Conservation (phyloP, 2,113 vertebrate species). For the Actenoides lindsayi region DNA sequence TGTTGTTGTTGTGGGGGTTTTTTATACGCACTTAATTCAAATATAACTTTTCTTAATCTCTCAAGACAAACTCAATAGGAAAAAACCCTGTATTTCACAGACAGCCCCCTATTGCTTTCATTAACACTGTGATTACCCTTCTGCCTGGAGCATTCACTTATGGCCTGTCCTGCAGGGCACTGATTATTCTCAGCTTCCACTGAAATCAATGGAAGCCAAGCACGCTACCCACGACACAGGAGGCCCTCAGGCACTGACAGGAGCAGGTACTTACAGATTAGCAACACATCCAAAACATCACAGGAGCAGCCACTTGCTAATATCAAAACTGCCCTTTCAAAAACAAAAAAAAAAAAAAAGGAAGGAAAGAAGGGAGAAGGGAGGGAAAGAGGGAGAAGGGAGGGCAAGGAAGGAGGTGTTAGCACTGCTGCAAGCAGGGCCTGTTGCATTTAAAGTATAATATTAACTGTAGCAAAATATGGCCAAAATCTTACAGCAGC, state of each 20-base stretch:
- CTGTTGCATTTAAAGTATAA: neutral
- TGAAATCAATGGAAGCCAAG: slow-evolving; percentile 7
- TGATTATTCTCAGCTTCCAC: slow-evolving; percentile 26
- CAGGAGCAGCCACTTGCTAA: slow-evolving; percentile 34
- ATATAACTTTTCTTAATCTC: neutral
- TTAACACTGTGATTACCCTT: slow-evolving; percentile 23
- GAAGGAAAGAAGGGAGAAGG: too few species aligned
- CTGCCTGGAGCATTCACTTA: slow-evolving; percentile 7
- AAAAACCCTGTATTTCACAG: neutral
- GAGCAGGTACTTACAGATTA: slow-evolving; percentile 3
- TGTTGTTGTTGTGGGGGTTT: neutral
- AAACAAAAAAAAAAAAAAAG: neutral
- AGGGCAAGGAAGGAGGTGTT: neutral
- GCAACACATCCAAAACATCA: slow-evolving; percentile 12
- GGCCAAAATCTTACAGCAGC: neutral
- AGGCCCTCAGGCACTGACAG: neutral
- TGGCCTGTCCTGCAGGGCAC: neutral
- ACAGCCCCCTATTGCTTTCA: slow-evolving; percentile 16
- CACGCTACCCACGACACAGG: neutral
- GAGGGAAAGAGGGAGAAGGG: too few species aligned
- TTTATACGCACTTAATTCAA: neutral
- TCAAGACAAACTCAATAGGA: neutral
- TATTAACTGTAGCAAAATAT: neutral
- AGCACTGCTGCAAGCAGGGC: neutral
- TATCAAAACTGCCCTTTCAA: neutral